Evolutionary conservation across 1,140 invertebrate species (phyloP).

Genomic region (Anastrepha ludens): DNA sequence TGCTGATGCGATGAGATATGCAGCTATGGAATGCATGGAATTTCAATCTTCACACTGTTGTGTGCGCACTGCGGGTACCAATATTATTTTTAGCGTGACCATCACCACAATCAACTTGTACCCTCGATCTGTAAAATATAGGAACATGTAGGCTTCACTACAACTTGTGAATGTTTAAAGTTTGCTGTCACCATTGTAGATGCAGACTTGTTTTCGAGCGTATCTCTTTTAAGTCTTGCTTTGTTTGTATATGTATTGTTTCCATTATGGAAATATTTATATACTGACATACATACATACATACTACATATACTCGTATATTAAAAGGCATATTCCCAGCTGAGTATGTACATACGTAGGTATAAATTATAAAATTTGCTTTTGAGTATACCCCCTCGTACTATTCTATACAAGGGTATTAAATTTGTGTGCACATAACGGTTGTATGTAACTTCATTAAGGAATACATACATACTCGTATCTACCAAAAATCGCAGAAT

Average conservation of each 20-base stretch:
- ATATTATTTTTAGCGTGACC: slow-evolving; percentile 26
- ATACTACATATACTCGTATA: background rate
- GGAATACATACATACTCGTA: no score
- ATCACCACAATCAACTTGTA: background rate
- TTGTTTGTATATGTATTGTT: no score
- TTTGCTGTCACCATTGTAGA: background rate
- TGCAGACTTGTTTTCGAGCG: background rate
- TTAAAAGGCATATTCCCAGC: no score
- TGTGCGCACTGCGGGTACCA: background rate
- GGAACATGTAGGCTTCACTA: background rate
- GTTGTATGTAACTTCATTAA: no score
- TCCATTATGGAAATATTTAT: no score
- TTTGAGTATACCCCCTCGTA: no score
- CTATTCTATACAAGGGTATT: no score
- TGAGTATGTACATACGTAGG: background rate
- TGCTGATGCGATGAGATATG: slow-evolving; percentile 29
- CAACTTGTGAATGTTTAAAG: background rate
- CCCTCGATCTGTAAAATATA: background rate
- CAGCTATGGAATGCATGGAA: slow-evolving; percentile 39
- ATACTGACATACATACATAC: background rate
- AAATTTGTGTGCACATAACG: no score
- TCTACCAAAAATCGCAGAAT: no score
- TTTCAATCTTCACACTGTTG: background rate
- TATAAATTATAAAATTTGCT: background rate
- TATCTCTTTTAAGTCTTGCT: background rate